These are phyloP conservation scores for Heliconius cydno DNA, from an alignment of 2,888 invertebrate species.

Conservation along the genomic window DNA sequence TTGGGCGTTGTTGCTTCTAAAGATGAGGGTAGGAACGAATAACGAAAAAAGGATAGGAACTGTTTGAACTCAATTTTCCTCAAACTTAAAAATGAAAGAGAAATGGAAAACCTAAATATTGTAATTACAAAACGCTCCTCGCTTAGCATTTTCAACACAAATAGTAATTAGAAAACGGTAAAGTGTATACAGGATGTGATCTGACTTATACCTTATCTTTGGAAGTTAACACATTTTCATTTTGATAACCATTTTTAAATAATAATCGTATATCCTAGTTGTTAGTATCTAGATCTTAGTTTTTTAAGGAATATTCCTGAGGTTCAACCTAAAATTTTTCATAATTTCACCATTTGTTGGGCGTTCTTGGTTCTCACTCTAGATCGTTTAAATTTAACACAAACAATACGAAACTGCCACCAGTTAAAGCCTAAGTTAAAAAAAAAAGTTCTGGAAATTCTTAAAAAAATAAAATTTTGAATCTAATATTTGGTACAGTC, in stretches of 20 bases:
- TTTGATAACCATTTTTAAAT: neutral
- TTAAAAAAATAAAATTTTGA: slow-evolving; percentile 1
- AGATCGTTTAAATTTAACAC: neutral
- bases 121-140: neutral
- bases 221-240: neutral
- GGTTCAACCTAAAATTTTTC: neutral
- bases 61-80: no score
- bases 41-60: no score
- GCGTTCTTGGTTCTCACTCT: neutral
- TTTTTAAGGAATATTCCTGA: neutral
- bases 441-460: neutral
- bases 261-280: slow-evolving; percentile 8
- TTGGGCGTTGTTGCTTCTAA: slow-evolving; percentile 5
- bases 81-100: neutral
- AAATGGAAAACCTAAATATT: neutral
- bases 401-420: neutral
- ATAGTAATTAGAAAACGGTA: neutral
- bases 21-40: neutral
- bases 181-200: neutral
- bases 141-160: neutral
- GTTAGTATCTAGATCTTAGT: neutral
- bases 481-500: neutral
- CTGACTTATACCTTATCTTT: neutral
- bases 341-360: neutral
- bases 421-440: neutral